Evolutionary conservation across 2,113 vertebrate genomes (phyloP), one percentile per base, ranked within the genome.

Genomic region (Megalops atlanticus): DNA sequence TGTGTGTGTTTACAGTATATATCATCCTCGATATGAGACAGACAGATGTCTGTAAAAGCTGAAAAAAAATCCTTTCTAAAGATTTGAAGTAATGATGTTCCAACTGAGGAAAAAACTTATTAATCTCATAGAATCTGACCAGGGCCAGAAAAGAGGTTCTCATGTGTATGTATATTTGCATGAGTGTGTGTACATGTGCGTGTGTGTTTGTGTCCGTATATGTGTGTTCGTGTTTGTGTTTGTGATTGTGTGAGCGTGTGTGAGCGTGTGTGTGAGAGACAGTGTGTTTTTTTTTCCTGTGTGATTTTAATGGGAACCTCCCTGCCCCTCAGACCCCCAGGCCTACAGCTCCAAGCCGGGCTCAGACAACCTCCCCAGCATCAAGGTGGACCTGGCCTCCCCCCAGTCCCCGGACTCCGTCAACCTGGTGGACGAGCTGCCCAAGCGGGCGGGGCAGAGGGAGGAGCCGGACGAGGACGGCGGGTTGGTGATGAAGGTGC

Each of bases 381-480:
- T 99, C 89, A 96, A 97, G 81, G 95, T 99, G 4, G 97, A 99
- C 89, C 94, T 97, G 0, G 97, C 98, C 16, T 98, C 97, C 0
- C 96, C 97, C 0, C 95, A 97, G 93, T 96, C 96, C 3, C 96
- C 96, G 0, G 96, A 98, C 85, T 95, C 96, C 0, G 81, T 96
- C 83, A 95, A 93, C 79, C 68, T 96, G 82, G 87, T 94, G 82
- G 94, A 95, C 0, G 97, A 98, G 89, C 90, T 94, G 15, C 82
- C 87, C 2, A 93, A 91, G 0, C 87, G 84, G 0, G 76, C 27
- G 0, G 80, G 82, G 0, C 91, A 91, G 0, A 92, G 94, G 0
- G 87, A 91, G 75, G 82, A 88, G 12, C 31, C 4, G 0, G 88
- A 88, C 0, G 94, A 96, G 0, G 95, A 96, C 0, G 91, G 85